Conservation (phyloP, 2,888 invertebrate genomes). For the Aradus depressus region DNA sequence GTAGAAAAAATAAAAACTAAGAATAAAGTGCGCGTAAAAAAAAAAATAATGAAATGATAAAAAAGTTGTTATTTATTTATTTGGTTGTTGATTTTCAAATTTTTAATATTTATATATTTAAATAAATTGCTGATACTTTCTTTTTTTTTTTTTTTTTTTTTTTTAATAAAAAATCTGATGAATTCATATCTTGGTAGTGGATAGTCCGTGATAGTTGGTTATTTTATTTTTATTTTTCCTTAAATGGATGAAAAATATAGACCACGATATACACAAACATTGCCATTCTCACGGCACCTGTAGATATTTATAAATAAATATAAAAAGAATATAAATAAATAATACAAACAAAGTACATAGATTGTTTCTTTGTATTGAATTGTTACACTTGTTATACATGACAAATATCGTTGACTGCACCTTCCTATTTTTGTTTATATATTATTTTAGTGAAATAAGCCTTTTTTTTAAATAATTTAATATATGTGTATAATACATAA, state of each 20-base stretch:
- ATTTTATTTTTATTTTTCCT: conserved; percentile 15
- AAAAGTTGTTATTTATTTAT: conserved; percentile 20
- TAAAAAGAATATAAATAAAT: conserved; percentile 17
- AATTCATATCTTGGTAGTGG: conserved; percentile 22
- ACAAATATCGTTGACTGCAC: conserved; percentile 28
- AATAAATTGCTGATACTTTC: conserved; percentile 10
- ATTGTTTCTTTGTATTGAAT: conserved; percentile 18
- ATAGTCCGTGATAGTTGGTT: conserved; percentile 19
- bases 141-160: not conserved
- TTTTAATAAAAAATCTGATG: conserved; percentile 19
- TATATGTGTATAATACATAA: conserved; percentile 14
- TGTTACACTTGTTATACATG: conserved; percentile 28
- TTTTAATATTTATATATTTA: conserved; percentile 18
- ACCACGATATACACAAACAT: conserved; percentile 5
- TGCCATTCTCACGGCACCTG: conserved; percentile 20
- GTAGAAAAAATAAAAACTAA: not conserved
- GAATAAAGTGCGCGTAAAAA: not conserved
- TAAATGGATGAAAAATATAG: conserved; percentile 10
- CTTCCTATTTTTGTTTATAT: conserved; percentile 22
- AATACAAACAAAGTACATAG: no score
- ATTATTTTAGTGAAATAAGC: conserved; percentile 8
- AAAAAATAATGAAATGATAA: not conserved
- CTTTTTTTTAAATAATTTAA: conserved; percentile 5
- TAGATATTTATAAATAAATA: conserved; percentile 22
- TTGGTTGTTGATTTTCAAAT: conserved; percentile 16